Evolutionary conservation across 1,140 invertebrate genomes (phyloP).

Genomic region (Globodera rostochiensis): DNA sequence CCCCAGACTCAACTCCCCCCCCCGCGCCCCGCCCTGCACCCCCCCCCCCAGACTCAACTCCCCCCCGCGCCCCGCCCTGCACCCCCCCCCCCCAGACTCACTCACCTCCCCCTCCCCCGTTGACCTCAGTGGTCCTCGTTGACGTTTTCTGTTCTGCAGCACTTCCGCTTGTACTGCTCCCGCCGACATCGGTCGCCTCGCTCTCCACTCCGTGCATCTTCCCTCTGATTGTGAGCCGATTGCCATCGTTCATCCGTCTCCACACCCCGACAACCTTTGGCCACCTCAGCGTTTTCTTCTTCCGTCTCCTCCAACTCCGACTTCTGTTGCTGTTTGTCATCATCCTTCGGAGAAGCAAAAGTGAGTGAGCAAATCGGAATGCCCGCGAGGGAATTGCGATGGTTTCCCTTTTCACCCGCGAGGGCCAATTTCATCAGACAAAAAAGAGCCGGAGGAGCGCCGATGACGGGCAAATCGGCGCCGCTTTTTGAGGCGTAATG

Average conservation of each 20-base stretch:
- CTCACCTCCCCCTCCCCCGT: background rate
- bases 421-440: too few relatives aligned
- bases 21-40: too few relatives aligned
- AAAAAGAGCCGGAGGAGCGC: too few relatives aligned
- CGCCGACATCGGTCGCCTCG: background rate
- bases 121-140: background rate
- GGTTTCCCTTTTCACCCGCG: too few relatives aligned
- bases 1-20: too few relatives aligned
- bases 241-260: too few relatives aligned
- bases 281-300: background rate
- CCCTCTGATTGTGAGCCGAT: too few relatives aligned
- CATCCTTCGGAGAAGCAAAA: background rate
- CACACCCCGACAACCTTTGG: background rate
- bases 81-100: background rate
- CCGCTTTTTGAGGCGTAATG: slow-evolving; percentile 7
- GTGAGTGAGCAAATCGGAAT: background rate
- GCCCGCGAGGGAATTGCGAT: too few relatives aligned
- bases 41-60: too few relatives aligned
- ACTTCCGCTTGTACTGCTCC: background rate
- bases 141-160: too few relatives aligned
- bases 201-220: background rate
- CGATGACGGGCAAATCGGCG: background rate
- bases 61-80: too few relatives aligned
- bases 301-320: background rate
- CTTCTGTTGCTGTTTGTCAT: background rate